Percentiles rank a stretch among this genome's conserved stretches.
phyloP scores from a whole-genome alignment of 2,113 vertebrate species.

The Eolophus roseicapilla region DNA sequence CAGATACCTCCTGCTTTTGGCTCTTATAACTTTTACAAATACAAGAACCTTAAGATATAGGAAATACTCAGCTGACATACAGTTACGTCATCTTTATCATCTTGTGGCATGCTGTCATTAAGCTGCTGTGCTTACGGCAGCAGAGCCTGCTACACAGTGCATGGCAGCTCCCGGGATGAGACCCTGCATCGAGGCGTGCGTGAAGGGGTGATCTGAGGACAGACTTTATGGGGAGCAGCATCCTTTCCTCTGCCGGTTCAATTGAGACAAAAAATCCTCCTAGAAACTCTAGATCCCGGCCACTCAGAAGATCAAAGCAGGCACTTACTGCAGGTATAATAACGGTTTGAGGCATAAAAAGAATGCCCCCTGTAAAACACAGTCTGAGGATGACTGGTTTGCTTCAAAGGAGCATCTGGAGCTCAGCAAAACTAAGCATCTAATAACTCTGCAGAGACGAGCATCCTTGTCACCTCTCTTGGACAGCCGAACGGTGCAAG shows the following conservation, averaged over 20 bases:
- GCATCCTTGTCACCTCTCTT: not conserved
- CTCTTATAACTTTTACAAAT: not conserved
- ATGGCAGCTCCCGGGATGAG: not conserved
- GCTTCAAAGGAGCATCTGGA: not conserved
- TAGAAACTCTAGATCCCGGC: not conserved
- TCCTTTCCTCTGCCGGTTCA: not conserved
- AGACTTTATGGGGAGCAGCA: not conserved
- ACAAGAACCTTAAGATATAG: accelerated
- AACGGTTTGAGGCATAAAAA: not conserved
- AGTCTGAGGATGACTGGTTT: not conserved
- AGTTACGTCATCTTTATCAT: not conserved
- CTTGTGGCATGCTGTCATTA: not conserved
- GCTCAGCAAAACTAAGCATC: not conserved
- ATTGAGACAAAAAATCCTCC: not conserved
- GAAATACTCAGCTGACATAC: not conserved
- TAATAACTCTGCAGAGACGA: not conserved
- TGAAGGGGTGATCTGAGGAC: not conserved
- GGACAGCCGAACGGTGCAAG: not conserved
- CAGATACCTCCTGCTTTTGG: not conserved
- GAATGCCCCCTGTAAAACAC: not conserved
- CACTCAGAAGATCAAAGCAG: not conserved
- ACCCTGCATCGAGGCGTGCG: constrained; percentile 9
- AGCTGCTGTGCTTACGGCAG: not conserved
- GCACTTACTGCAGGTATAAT: not conserved
- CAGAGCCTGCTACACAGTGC: not conserved